These are phyloP conservation scores for Auanema sp. DNA, from an alignment of 2,888 invertebrate genomes.

Conservation along the genomic window DNA sequence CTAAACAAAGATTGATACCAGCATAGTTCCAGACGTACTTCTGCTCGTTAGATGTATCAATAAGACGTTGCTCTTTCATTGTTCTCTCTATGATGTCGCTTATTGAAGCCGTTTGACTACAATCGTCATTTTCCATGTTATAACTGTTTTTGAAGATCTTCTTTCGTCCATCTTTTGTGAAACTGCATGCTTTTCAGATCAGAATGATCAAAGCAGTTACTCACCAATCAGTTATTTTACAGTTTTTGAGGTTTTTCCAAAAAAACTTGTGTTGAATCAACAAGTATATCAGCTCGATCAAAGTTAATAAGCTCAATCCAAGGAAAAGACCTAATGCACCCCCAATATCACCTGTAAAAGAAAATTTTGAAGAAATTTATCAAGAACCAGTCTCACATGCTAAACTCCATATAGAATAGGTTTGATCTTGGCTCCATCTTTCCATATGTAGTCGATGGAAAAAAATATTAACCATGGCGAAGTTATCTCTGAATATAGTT, in stretches of 20 bases:
- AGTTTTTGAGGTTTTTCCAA: slow-evolving; percentile 6
- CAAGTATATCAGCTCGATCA: slow-evolving; percentile 59
- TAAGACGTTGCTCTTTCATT: no score
- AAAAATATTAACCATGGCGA: slow-evolving; percentile 62
- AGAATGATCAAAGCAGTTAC: background rate
- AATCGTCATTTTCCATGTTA: no score
- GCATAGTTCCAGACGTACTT: background rate
- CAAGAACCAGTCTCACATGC: slow-evolving; percentile 38
- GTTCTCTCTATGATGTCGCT: no score
- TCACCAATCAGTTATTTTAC: background rate
- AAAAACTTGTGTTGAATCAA: slow-evolving; percentile 30
- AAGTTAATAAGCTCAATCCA: slow-evolving; percentile 57
- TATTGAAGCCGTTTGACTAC: no score
- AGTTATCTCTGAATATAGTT: slow-evolving; percentile 53
- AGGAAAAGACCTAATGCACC: slow-evolving; percentile 62
- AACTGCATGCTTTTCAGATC: background rate
- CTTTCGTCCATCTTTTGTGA: no score
- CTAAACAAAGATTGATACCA: background rate
- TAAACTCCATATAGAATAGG: slow-evolving; percentile 61
- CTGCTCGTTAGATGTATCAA: no score
- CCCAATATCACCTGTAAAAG: slow-evolving; percentile 56
- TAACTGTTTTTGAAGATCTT: no score
- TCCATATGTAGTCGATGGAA: slow-evolving; percentile 63
- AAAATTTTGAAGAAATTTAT: background rate
- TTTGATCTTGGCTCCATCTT: slow-evolving; percentile 57